A percentile compares a stretch with the other conserved stretches of the same genome.
These are phyloP conservation scores for Sprattus sprattus DNA, from an alignment of 2,113 vertebrate species.

Conservation along the genomic window DNA sequence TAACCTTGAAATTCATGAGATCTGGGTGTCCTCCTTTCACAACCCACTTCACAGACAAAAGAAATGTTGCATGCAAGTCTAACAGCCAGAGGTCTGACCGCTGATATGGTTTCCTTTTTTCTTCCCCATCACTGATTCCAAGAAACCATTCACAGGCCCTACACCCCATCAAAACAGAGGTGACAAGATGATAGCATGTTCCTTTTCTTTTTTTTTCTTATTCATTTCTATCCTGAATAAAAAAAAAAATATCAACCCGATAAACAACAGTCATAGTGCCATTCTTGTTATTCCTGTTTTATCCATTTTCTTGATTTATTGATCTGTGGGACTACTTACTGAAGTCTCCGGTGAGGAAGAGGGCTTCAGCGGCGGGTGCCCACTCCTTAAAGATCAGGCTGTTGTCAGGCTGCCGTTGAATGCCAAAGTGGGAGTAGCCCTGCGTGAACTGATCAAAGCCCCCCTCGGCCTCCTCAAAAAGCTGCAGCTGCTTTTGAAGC, in stretches of 20 bases:
- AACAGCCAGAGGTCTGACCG: neutral
- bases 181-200: neutral
- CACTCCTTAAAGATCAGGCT: constrained; percentile 88
- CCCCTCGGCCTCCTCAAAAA: constrained; percentile 84
- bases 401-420: constrained; percentile 78
- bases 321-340: constrained; percentile 78
- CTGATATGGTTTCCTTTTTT: neutral
- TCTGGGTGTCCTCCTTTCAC: neutral
- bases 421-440: constrained; percentile 83
- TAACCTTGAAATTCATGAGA: neutral
- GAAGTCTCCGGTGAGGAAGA: constrained; percentile 96
- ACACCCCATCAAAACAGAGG: neutral
- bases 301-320: neutral
- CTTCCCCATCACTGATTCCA: neutral
- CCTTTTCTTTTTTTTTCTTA: neutral
- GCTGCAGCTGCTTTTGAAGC: constrained; percentile 74
- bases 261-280: neutral
- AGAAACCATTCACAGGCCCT: neutral
- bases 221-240: neutral
- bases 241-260: neutral
- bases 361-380: constrained; percentile 90
- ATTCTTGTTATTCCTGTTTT: neutral
- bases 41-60: neutral
- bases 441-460: constrained; percentile 88
- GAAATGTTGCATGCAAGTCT: neutral